Conservation (phyloP, 2,797 vertebrate species). For the Luscinia luscinia region DNA sequence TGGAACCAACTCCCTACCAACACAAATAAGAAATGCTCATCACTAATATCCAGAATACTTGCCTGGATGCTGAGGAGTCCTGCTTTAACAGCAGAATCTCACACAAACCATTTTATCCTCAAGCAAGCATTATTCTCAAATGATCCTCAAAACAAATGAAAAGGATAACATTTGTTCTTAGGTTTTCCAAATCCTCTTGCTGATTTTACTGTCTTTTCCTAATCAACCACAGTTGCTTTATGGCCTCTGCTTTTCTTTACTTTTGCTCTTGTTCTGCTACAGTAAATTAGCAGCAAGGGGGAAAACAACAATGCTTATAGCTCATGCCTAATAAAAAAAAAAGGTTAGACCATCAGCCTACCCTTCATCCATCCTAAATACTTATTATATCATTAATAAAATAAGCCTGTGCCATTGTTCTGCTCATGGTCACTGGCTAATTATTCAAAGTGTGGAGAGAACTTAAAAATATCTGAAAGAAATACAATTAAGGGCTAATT, state of each 20-base stretch:
- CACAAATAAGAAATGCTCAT: background rate
- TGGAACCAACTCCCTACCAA: background rate
- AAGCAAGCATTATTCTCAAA: background rate
- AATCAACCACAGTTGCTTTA: background rate
- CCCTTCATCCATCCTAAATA: background rate
- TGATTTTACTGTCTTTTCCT: background rate
- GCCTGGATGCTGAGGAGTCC: background rate
- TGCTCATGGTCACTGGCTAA: background rate
- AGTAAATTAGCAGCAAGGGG: background rate
- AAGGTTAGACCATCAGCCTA: background rate
- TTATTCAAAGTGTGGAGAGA: background rate
- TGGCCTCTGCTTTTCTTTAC: background rate
- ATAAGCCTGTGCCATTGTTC: background rate
- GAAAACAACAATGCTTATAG: background rate
- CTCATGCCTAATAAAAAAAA: background rate
- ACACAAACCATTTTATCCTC: background rate
- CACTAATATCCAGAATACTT: background rate
- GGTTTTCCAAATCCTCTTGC: background rate
- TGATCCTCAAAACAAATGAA: background rate
- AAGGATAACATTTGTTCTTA: background rate
- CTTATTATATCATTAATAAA: background rate
- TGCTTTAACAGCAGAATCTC: background rate
- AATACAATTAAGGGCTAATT: background rate
- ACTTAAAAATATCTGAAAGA: constrained; percentile 1
- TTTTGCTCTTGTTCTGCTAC: background rate